These are phyloP conservation scores for Ptychodera flava DNA, from an alignment of 35 echinoderm and acorn worm genomes.

Conservation along the genomic window DNA sequence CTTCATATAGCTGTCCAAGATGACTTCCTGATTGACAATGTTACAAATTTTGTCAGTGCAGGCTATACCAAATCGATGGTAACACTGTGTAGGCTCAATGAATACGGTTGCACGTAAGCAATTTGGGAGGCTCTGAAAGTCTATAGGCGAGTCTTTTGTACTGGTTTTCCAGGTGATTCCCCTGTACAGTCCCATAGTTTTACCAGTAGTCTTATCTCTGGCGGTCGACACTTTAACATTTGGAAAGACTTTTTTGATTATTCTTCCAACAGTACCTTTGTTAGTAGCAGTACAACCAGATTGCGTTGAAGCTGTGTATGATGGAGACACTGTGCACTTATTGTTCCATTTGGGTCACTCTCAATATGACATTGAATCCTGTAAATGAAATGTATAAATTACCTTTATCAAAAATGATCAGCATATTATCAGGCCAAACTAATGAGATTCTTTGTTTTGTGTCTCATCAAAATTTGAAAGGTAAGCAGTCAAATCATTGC, in stretches of 20 bases:
- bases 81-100: no score
- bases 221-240: background rate
- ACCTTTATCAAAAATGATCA: background rate
- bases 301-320: no score
- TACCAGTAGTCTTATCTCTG: background rate
- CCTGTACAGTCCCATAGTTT: background rate
- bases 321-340: no score
- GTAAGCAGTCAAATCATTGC: no score
- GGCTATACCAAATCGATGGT: no score
- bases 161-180: background rate
- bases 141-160: background rate
- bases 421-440: no score
- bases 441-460: no score
- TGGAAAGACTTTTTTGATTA: background rate
- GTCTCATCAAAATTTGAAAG: no score
- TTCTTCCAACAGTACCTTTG: background rate
- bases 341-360: background rate
- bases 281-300: no score
- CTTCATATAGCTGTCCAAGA: background rate
- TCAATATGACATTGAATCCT: background rate
- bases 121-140: background rate
- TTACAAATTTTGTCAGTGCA: no score
- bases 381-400: background rate
- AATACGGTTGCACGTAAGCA: background rate
- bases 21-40: no score